Evolutionary conservation across 2,888 invertebrate species (phyloP), one percentile per base, ranked within the genome.

Genomic region (Pseudolycoriella hygida): DNA sequence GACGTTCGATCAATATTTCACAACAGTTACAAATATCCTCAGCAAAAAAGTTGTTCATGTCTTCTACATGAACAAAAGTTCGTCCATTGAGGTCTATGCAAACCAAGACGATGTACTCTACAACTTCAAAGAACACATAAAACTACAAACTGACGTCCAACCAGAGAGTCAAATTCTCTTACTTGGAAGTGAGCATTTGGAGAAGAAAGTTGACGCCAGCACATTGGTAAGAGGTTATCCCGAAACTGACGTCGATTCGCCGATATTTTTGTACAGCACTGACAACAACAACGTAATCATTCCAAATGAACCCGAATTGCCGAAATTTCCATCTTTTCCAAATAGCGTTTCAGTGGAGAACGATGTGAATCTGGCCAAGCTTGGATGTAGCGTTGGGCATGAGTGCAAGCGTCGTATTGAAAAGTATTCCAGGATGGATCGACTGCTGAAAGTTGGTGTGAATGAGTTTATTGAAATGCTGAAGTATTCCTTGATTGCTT

Each of bases 1-100:
- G 92, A 85, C 77, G 40, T 96, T 94, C 60, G 93, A 94, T 42
- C 72, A 78, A 51, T 94, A 94, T 66, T 96, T 96, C 60, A 74
- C 76, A 1, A 84, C 87, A 60, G 92, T 90, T 0, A 87, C 84
- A 10, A 71, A 76, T 17, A 77, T 84, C 2, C 69, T 86, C 4
- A 76, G 76, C 12, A 74, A 83, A 47, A 77, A 72, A 52, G 66
- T 80, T 4, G 67, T 94, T 12, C 78, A 90, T 58, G 74, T 93
- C 15, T 94, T 93, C 59, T 82, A 86, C 60, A 80, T 90, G 2
- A 88, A 90, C 58, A 78, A 78, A 52, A 82, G 86, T 14, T 74
- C 74, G 49, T 75, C 79, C 48, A 76, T 89, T 38, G 80, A 83
- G 65, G 70, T 75, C 47, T 87, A 83, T 57, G 67, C 90, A 18